Base-by-base conservation (phyloP, 2,113 vertebrate genomes). In the Zosterops borbonicus region DNA sequence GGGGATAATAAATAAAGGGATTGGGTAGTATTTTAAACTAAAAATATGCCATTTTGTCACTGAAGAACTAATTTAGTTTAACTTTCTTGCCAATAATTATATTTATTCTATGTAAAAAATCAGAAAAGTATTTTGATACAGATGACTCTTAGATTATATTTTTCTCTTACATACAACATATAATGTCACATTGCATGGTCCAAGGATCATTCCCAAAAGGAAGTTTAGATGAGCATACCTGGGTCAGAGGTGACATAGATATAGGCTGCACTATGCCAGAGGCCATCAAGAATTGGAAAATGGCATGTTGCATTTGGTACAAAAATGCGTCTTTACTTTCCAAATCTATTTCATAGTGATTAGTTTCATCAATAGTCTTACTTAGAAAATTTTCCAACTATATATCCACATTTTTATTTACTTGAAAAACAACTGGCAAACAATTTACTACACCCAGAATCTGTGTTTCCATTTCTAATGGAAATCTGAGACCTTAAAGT, bases 261-360 rank as follows among this genome's bases (percentile, higher is more conserved):
- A 2, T 7, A 52, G 29, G 18, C 22, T 37, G 31, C 5, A 5
- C 16, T 12, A 4, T 25, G 22, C 6, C 18, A 64, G 18, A 73
- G 15, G 29, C 6, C 25, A 73, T 35, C 23, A 60, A 50, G 39
- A 42, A 50, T 2, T 89, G 44, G 23, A 77, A 80, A 91, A 56
- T 8, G 2, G 5, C 27, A 56, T 0, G 0, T 24, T 64, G 9
- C 9, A 11, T 83, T 73, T 73, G 27, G 16, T 60, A 56, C 33
- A 83, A 59, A 62, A 92, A 21, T 31, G 33, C 5, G 33, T 16
- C 14, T 63, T 78, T 74, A 35, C 6, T 78, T 75, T 85, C 17
- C 52, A 67, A 59, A 65, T 60, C 7, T 79, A 41, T 87, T 82
- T 92, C 4, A 3, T 49, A 68, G 19, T 58, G 33, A 53, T 60